Evolutionary conservation across 2,888 invertebrate species (phyloP), one percentile per base, ranked within the genome.

Genomic region (Stenodera caucasica): DNA sequence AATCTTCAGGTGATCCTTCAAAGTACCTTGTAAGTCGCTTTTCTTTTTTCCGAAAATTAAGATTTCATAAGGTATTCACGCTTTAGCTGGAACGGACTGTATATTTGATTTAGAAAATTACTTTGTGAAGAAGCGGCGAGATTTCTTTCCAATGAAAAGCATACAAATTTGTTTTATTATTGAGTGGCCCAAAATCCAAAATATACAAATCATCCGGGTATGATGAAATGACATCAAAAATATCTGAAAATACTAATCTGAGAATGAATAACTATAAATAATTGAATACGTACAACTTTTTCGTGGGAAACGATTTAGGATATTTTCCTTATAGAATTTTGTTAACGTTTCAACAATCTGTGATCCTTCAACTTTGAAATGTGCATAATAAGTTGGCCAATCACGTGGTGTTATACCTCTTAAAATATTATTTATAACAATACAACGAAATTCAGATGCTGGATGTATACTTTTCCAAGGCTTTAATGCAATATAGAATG

Each of bases 81-180:
- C n/a, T n/a, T n/a, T n/a, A n/a, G n/a, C n/a, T n/a, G n/a, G n/a
- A n/a, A n/a, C n/a, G n/a, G n/a, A n/a, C n/a, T n/a, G 8, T 49
- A 50, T 49, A 53, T 49, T 37, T 52, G 8, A 7, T 18, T 45
- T 32, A 35, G 9, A 55, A 21, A 51, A 2, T 33, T 65, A 74
- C 74, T 63, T 74, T 77, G 49, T 71, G 70, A 21, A 80, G 65
- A 57, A 80, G 70, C n/a, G 72, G 72, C 51, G 74, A 71, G 52
- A 80, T 76, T 70, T 80, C 80, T 29, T 75, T 74, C 80, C 80
- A 80, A 15, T 65, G 65, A 67, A 79, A 80, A 37, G 79, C 79
- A 70, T 79, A 75, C 50, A 80, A 70, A 65, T 77, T 75, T 1
- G 75, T 73, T 65, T 77, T 77, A 58, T 61, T 72, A 67, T 77